Base-by-base conservation (phyloP, 1,140 invertebrate genomes). In the Tenebrio molitor region DNA sequence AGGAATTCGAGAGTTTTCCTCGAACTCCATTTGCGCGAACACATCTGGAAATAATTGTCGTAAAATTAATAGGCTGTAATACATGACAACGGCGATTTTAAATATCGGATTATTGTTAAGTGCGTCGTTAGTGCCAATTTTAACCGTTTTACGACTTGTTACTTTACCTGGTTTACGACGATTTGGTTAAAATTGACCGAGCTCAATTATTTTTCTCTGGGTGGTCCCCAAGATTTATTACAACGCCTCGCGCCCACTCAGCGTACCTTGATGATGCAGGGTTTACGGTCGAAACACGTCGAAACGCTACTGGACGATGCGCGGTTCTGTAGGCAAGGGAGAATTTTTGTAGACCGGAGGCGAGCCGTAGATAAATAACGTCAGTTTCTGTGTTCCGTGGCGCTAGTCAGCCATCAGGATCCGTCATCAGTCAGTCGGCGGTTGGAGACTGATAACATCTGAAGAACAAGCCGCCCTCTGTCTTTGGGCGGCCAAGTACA, bases 111-210 rank as follows among this genome's bases (percentile, higher is more conserved):
- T 69, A 74, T 75, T 70, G 70, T 63, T 75, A 73, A 75, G 68
- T 39, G 50, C 62, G 44, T 68, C 29, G 50, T 77, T 77, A 77
- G 58, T 77, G 75, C 75, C 73, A 77, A 77, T 72, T 77, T 77
- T 77, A 74, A 74, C 73, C 58, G 41, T 17, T 69, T 69, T 69
- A 66, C 23, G 64, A 44, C 36, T 42, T 66, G 64, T 42, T 66
- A 7, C 64, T 66, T 58, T 58, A 66, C 36, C 64, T 66, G 36
- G 1, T 66, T 66, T 65, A 65, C 19, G 63, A 21, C 34, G 29
- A 33, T 64, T 17, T 36, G 14, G 15, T 50, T 50, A 53, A 39
- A 66, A 44, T 10, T 16, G 34, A 23, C 36, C 25, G 7, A 23
- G 17, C 14, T 21, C 42, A 66, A 41, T 66, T 66, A 66, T 44